Base-by-base conservation (phyloP, 1,140 invertebrate species). In the Hyles euphorbiae region DNA sequence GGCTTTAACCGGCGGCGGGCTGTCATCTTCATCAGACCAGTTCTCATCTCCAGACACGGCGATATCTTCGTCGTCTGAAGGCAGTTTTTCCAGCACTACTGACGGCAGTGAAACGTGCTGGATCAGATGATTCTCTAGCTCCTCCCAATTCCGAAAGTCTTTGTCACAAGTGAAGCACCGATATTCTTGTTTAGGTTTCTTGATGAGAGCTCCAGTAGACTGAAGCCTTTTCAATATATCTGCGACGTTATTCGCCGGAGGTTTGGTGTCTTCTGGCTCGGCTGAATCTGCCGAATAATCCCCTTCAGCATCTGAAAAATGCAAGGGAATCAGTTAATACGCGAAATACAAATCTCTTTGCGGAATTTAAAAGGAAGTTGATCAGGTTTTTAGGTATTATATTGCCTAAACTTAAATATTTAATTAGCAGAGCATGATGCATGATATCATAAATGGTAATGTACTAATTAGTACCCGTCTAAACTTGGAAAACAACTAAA, bases 21-120 rank as follows among this genome's bases (percentile, higher is more conserved):
- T 63, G 22, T 77, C 79, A 34, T 88, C 85, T 59, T 87, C 85
- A 61, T 88, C 85, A 10, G 78, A 81, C 82, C 82, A 88, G 59
- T 85, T 77, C 57, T 86, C 85, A 73, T 85, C 83, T 67, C 73
- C 81, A 5, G 76, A 79, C 8, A 64, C 68, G 61, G 76, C 62
- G 43, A 50, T 67, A 52, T 83, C 76, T 68, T 87, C 83, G 61
- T 83, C 81, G 75, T 88, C 85, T 10, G 85, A 86, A 54, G 77
- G 83, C 78, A 85, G 81, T 61, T 78, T 82, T 59, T 78, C 72
- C 43, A 85, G 57, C 56, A 85, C 68, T 50, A 86, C 67, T 2
- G 68, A 76, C 43, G 85, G 83, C 51, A 83, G 58, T 0, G 83
- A 85, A 43, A 88, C 80, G 75, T 88, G 85, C 56, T 78, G 70